Base-by-base conservation (phyloP, 2,797 vertebrate genomes). In the Diplodus puntazzo region DNA sequence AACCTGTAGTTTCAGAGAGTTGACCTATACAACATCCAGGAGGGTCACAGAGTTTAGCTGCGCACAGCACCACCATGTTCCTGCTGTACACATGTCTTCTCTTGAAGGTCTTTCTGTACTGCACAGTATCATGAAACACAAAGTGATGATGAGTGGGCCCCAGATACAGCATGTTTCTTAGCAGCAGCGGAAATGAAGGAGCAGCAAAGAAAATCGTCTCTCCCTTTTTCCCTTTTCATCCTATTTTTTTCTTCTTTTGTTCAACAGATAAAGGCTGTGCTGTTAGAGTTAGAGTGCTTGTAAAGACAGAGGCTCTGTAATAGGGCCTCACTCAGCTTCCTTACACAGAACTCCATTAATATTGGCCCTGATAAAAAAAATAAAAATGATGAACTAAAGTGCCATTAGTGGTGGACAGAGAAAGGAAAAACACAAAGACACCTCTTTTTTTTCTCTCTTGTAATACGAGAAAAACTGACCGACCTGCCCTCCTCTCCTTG, bases 101-200 rank as follows among this genome's bases (percentile, higher is more conserved):
- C 27, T 57, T 11, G 25, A 39, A 7, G 6, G 27, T 49, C 6
- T 16, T 39, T 39, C 75, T 73, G 42, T 74, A 53, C 68, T 39
- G 46, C 66, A 54, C 7, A 11, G 18, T 21, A 13, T 72, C 58
- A 48, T 73, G n/a, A 45, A 53, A 30, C 18, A 8, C 27, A 50
- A 18, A 53, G 46, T n/a, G 54, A 70, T 21, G 45, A 52, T 61
- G 39, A 77, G 46, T 55, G 30, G 49, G 42, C 61, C 34, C 12
- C 10, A 49, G 65, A 78, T 60, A 71, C 34, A 52, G 30, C 49
- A 61, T 13, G 68, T 73, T 63, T 68, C 68, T 55, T 27, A 74
- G 54, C 67, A 70, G 81, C 67, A 72, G 62, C 53, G 39, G 45
- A 69, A 73, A 55, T 53, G 66, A 60, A 66, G 25, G 16, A 52